Base-by-base conservation (phyloP, 2,797 vertebrate genomes). In the Buceros bicornis region DNA sequence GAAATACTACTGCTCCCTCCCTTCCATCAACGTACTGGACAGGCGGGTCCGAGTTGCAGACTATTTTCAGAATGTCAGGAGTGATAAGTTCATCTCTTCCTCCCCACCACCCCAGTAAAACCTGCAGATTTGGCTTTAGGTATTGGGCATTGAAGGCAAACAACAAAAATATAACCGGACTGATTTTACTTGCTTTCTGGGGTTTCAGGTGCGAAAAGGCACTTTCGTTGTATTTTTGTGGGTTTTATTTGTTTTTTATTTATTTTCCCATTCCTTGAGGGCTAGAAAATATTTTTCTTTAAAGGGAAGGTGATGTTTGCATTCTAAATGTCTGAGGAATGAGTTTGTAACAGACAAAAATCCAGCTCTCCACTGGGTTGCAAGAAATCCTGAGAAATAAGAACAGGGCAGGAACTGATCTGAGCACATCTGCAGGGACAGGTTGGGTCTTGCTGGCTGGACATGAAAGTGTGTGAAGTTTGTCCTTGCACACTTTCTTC, bases 1-100 rank as follows among this genome's bases (percentile, higher is more conserved):
- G 92, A 97, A 97, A 95, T 95, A 92, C 89, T 93, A 48, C 74
- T 70, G 40, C 74, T 89, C 5, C 12, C 85, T 82, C 81, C 40
- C 67, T 85, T 93, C 83, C 71, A 77, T 95, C 90, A 92, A 86
- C 45, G 10, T 0, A 0, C 58, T 35, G 79, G 93, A 91, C 6
- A 21, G 65, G 60, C 19, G 9, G 57, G 56, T 87, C 93, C 1
- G 2, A 87, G 86, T 9, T 92, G 71, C 74, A 71, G 88, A 82
- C 82, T 93, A 70, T 88, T 95, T 89, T 61, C 42, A 37, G 20
- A 20, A 13, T 24, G 50, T 80, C 82, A 42, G 42, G 90, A 94
- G 53, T 42, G 77, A 90, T 84, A 73, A 57, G 80, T 94, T 95
- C 56, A 90, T 95, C 60, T 25, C 28, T 92, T 35, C 47, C 29